Base-by-base conservation (phyloP, 2,113 vertebrate genomes). In the Hemiscyllium ocellatum region DNA sequence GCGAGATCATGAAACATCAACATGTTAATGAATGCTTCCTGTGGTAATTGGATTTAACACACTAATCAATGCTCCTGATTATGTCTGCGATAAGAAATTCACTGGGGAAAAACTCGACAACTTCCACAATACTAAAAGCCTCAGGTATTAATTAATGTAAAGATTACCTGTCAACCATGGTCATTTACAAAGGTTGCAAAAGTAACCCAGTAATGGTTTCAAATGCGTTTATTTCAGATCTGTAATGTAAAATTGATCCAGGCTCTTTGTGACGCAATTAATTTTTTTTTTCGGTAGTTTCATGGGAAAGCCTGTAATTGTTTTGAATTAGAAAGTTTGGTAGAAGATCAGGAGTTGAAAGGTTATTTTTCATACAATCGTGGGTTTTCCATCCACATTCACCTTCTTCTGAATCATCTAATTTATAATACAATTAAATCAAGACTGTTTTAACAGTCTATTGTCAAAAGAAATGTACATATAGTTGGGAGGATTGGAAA, bases 111-210 rank as follows among this genome's bases (percentile, higher is more conserved):
- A 96, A 96, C 96, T 96, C 96, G 95, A 96, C 97, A 29, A 90
- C 95, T 97, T 96, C 76, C 97, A 96, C 96, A 96, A 93, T 96
- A 96, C 95, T 50, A 96, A 96, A 97, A 96, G 96, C 94, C 96
- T 96, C 96, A 96, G 95, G 95, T 96, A 96, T 96, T 96, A 97
- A 96, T 97, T 96, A 96, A 96, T 80, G 95, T 95, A 96, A 96
- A 96, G 96, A 97, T 96, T 96, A 96, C 94, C 90, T 95, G 96
- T 89, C 96, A 96, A 94, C 96, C 96, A 87, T 22, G 47, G 96
- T 96, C 96, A 96, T 96, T 91, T 95, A 70, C 96, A 96, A 94
- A 91, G 96, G 95, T 72, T 65, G 96, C 68, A 83, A 96, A 87
- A 96, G 95, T 95, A 94, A 96, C 91, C 96, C 3, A 65, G 68